phyloP scores from a whole-genome alignment of 2,113 vertebrate genomes.

The Ammodramus savannarum region DNA sequence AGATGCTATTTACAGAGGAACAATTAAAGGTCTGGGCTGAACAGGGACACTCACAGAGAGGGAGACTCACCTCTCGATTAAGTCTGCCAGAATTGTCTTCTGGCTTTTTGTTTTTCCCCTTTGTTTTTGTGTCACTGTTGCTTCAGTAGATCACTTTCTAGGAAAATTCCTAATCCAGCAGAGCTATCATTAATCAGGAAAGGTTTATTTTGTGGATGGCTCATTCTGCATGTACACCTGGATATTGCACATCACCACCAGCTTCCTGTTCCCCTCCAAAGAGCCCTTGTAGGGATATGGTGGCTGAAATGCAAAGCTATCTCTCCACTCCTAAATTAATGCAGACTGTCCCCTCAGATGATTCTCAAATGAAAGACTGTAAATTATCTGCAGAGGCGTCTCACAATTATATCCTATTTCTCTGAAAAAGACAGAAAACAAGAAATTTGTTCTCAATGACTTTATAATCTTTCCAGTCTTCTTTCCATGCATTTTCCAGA shows the following conservation, averaged over 20 bases:
- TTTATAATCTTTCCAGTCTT: not conserved
- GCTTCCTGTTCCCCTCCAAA: not conserved
- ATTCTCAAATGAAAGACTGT: not conserved
- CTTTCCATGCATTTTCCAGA: not conserved
- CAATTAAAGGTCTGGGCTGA: not conserved
- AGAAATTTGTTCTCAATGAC: not conserved
- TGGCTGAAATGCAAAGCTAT: not conserved
- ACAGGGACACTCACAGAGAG: not conserved
- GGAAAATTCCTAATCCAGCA: not conserved
- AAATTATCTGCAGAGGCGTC: not conserved
- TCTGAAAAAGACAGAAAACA: not conserved
- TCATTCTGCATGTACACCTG: not conserved
- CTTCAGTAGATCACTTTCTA: not conserved
- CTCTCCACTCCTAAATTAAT: not conserved
- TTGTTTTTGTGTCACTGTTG: not conserved
- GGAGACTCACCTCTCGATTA: rapidly evolving
- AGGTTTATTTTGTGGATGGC: not conserved
- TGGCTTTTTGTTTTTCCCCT: not conserved
- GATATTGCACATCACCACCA: not conserved
- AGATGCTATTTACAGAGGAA: not conserved
- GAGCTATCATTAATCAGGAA: not conserved
- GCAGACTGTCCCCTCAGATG: not conserved
- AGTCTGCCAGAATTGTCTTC: not conserved
- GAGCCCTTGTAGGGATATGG: not conserved
- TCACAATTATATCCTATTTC: not conserved